Percentiles rank a stretch among this genome's conserved stretches.
phyloP scores from a whole-genome alignment of 2,113 vertebrate species.

The Sterna hirundo region DNA sequence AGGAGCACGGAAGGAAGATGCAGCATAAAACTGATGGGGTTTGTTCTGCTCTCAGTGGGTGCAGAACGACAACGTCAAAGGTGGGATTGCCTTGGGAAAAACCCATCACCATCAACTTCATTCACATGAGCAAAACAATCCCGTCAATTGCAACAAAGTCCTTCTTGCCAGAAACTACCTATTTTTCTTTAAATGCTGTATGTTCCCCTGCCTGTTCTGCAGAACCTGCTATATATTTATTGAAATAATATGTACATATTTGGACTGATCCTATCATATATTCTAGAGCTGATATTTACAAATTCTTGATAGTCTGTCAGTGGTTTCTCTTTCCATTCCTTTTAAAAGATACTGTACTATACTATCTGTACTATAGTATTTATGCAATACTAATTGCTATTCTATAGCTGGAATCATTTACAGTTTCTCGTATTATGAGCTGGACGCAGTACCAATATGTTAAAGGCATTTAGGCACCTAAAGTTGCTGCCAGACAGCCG shows the following conservation, averaged over 20 bases:
- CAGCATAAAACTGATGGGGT: not conserved
- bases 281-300: not conserved
- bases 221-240: not conserved
- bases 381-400: not conserved
- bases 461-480: not conserved
- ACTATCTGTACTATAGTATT: not conserved
- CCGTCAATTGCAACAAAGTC: not conserved
- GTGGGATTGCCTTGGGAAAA: not conserved
- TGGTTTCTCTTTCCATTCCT: not conserved
- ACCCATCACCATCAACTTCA: not conserved
- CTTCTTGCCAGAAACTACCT: not conserved
- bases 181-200: not conserved
- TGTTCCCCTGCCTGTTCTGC: not conserved
- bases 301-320: not conserved
- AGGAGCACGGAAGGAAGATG: not conserved
- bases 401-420: not conserved
- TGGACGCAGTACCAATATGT: not conserved
- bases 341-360: not conserved
- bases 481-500: not conserved
- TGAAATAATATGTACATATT: not conserved
- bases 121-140: not conserved
- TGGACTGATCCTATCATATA: not conserved
- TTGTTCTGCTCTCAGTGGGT: not conserved
- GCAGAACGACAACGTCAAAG: not conserved
- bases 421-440: not conserved